These are phyloP conservation scores for Peromyscus eremicus DNA, from an alignment of 2,797 vertebrate species.

Conservation along the genomic window DNA sequence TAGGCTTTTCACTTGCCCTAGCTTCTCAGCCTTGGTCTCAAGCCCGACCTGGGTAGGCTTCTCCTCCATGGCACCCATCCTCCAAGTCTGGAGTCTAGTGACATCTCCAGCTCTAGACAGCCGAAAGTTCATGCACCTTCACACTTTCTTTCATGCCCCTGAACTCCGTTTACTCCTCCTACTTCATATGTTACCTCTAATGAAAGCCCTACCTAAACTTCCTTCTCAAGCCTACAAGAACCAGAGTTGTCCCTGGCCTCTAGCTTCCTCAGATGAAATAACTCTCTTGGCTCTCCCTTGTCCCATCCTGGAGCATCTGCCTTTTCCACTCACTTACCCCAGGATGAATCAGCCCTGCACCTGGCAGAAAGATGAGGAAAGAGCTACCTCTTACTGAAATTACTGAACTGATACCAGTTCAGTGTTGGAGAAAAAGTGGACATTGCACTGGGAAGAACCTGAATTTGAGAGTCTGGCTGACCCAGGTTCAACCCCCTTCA, in stretches of 20 bases:
- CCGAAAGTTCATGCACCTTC: slow-evolving; percentile 22
- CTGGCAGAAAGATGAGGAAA: not conserved
- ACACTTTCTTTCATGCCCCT: slow-evolving; percentile 24
- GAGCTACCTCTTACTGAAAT: not conserved
- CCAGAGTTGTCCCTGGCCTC: not conserved
- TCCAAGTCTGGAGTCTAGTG: not conserved
- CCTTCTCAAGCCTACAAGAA: not conserved
- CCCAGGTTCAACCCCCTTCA: not conserved
- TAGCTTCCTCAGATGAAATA: not conserved
- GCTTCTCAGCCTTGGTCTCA: not conserved
- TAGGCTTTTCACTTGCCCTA: not conserved
- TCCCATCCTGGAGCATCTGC: not conserved
- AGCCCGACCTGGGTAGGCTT: not conserved
- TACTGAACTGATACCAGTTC: not conserved
- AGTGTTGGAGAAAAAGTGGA: slow-evolving; percentile 36
- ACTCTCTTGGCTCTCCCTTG: not conserved
- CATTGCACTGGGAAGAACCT: slow-evolving; percentile 6
- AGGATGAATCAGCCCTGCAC: not conserved
- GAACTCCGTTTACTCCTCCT: slow-evolving; percentile 24
- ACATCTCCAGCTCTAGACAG: slow-evolving; percentile 3
- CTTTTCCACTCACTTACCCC: not conserved
- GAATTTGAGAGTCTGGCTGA: not conserved
- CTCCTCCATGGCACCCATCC: not conserved
- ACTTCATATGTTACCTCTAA: slow-evolving; percentile 1
- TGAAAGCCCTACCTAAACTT: slow-evolving; percentile 3